A percentile compares a stretch with the other conserved stretches of the same genome.
These are phyloP conservation scores for Rhyacophila evoluta DNA, from an alignment of 2,888 invertebrate species.

Conservation along the genomic window DNA sequence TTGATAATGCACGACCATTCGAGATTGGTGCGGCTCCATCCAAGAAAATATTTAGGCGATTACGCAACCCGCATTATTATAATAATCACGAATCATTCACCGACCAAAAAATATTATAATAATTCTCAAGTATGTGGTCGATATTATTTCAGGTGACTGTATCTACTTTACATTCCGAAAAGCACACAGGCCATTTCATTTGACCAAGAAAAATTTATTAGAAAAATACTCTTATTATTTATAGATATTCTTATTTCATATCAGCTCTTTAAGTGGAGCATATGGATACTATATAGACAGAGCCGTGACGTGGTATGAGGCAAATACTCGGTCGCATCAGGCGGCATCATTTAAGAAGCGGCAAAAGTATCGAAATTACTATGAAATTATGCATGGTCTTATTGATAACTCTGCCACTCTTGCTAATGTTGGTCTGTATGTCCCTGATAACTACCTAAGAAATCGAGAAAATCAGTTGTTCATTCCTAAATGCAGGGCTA, in stretches of 20 bases:
- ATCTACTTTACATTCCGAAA: background rate
- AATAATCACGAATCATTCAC: constrained; percentile 41
- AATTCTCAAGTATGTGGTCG: constrained; percentile 6
- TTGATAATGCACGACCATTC: constrained; percentile 64
- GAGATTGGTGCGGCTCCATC: constrained; percentile 65
- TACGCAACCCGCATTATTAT: constrained; percentile 42
- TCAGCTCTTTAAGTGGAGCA: too few relatives aligned
- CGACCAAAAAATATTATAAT: constrained; percentile 22
- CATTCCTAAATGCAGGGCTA: too few relatives aligned
- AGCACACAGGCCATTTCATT: background rate
- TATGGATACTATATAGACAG: too few relatives aligned
- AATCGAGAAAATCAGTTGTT: too few relatives aligned
- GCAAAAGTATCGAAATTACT: too few relatives aligned
- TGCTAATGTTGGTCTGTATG: too few relatives aligned
- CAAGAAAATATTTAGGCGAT: constrained; percentile 56
- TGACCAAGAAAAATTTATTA: background rate
- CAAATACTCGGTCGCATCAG: too few relatives aligned
- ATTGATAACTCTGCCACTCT: too few relatives aligned
- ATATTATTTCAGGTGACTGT: constrained; percentile 5
- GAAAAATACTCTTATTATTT: background rate
- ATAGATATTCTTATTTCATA: background rate
- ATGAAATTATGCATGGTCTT: too few relatives aligned
- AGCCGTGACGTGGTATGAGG: too few relatives aligned
- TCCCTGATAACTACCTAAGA: too few relatives aligned
- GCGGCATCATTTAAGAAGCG: too few relatives aligned